phyloP scores from a whole-genome alignment of 2,797 vertebrate genomes.

The Aulostomus chinensis region DNA sequence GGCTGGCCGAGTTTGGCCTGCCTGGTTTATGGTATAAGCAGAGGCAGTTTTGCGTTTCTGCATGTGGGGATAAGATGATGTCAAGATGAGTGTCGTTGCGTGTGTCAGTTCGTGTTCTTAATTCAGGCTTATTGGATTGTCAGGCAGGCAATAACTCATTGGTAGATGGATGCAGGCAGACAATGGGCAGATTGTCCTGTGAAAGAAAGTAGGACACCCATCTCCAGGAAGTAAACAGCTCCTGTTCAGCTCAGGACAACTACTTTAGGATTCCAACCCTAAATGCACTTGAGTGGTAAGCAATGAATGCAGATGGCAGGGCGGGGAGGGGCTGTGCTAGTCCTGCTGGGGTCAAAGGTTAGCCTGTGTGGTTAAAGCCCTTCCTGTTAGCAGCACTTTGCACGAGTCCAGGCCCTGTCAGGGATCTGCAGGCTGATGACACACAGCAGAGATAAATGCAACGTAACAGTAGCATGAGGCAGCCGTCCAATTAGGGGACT shows the following conservation, averaged over 20 bases:
- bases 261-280: conserved; percentile 36
- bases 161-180: conserved; percentile 49
- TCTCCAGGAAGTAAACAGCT: conserved; percentile 65
- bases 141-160: conserved; percentile 27
- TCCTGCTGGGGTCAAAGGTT: conserved; percentile 41
- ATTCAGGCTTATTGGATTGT: conserved; percentile 28
- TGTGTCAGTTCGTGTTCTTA: conserved; percentile 30
- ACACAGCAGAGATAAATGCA: conserved; percentile 29
- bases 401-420: conserved; percentile 29
- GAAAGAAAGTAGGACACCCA: conserved; percentile 66
- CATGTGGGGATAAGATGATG: no score
- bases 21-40: no score
- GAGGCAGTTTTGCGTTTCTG: no score
- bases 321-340: not conserved
- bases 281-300: conserved; percentile 16
- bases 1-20: no score
- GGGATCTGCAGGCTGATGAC: conserved; percentile 31
- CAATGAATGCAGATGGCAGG: conserved; percentile 25
- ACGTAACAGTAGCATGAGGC: conserved; percentile 29
- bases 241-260: conserved; percentile 32
- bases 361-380: conserved; percentile 46
- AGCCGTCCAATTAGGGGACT: conserved; percentile 44
- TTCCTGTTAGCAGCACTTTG: conserved; percentile 60
- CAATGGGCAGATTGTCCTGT: conserved; percentile 68
- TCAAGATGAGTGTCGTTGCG: no score